phyloP scores from a whole-genome alignment of 1,140 invertebrate species.

The Intoshia linei region DNA sequence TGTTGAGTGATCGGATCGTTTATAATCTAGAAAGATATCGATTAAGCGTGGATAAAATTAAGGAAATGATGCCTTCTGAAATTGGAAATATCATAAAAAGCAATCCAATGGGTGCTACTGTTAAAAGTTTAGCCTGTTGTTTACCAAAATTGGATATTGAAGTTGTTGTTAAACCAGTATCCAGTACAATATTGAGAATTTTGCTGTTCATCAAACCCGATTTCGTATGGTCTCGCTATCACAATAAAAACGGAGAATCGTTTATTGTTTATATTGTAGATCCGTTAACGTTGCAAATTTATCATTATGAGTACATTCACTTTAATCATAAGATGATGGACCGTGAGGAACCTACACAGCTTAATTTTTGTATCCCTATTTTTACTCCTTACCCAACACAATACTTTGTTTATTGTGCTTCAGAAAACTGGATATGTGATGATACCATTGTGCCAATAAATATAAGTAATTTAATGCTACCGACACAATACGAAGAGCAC shows the following conservation, averaged over 20 bases:
- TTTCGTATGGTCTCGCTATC: slow-evolving; percentile 33
- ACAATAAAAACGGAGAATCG: slow-evolving; percentile 48
- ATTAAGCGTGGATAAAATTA: slow-evolving; percentile 37
- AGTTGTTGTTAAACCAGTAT: slow-evolving; percentile 61
- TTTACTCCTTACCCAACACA: slow-evolving; percentile 55
- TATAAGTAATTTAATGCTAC: slow-evolving; percentile 57
- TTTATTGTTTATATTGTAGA: slow-evolving; percentile 98
- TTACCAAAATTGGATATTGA: slow-evolving; percentile 50
- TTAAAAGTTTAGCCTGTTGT: slow-evolving; percentile 50
- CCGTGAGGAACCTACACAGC: slow-evolving; percentile 36
- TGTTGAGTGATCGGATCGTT: slow-evolving; percentile 40
- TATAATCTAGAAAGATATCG: slow-evolving; percentile 43
- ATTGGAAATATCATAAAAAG: slow-evolving; percentile 43
- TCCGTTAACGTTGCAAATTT: slow-evolving; percentile 58
- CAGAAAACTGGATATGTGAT: slow-evolving; percentile 59
- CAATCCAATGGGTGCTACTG: slow-evolving; percentile 34
- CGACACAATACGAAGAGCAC: slow-evolving; percentile 59
- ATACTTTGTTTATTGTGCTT: slow-evolving; percentile 52
- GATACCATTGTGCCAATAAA: slow-evolving; percentile 37
- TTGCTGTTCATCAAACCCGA: slow-evolving; percentile 41
- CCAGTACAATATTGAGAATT: slow-evolving; percentile 50
- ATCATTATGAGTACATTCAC: slow-evolving; percentile 61
- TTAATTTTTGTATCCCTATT: slow-evolving; percentile 78
- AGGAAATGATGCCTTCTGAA: slow-evolving; percentile 52
- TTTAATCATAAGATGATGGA: slow-evolving; percentile 23